Evolutionary conservation across 2,113 vertebrate genomes (phyloP).

Genomic region (Bombycilla garrulus): DNA sequence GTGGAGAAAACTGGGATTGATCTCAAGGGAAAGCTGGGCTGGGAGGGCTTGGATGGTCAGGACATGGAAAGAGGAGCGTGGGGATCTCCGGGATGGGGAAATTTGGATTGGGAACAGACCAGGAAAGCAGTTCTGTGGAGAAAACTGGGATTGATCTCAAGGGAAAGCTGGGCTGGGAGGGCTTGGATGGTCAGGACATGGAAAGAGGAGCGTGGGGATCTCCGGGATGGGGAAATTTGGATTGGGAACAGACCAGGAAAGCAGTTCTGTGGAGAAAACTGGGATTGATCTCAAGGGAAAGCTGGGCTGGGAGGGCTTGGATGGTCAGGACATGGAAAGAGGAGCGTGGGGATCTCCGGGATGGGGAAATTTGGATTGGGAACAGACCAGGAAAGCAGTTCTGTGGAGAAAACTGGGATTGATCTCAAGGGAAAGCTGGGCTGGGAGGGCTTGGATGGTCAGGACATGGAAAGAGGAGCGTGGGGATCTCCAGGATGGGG

Average conservation of each 20-base stretch:
- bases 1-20: neutral
- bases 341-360: rapidly evolving
- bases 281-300: neutral
- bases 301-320: neutral
- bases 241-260: too few species aligned
- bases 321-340: neutral
- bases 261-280: neutral
- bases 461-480: rapidly evolving
- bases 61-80: too few species aligned
- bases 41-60: too few species aligned
- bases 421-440: neutral
- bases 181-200: neutral
- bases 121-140: neutral
- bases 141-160: neutral
- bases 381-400: neutral
- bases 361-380: neutral
- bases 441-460: neutral
- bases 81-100: too few species aligned
- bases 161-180: neutral
- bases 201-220: neutral
- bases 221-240: neutral
- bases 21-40: neutral
- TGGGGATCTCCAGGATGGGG: rapidly evolving
- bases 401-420: neutral
- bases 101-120: rapidly evolving